Base-by-base conservation (phyloP, 2,888 invertebrate species). In the Cheilosia grossa region DNA sequence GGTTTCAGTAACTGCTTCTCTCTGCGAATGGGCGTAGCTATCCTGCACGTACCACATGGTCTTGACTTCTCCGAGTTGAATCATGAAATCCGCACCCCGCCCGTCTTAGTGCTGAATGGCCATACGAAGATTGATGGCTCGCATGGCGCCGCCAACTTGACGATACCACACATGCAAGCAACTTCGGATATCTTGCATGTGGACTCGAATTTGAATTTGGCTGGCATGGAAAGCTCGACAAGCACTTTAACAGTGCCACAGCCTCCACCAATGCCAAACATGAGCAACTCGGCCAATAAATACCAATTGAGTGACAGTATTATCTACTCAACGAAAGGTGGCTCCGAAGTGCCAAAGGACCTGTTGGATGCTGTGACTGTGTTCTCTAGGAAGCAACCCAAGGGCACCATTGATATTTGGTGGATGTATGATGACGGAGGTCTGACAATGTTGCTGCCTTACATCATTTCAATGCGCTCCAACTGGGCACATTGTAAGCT, bases 361-460 rank as follows among this genome's bases (percentile, higher is more conserved):
- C 93, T 96, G 64, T 92, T 96, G 6, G 93, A 95, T 73, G 95
- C 94, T 66, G 94, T 96, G 92, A 94, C 95, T 15, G 92, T 96
- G 86, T 97, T 97, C 91, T 95, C 95, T 86, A 94, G 93, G 86
- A 97, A 97, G 90, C 94, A 97, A 92, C 94, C 94, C 72, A 94
- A 95, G 82, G 97, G 98, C 13, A 95, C 95, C 0, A 95, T 98
- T 53, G 98, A 98, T 92, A 98, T 98, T 56, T 98, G 98, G 97
- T 99, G 98, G 98, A 92, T 98, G 88, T 98, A 98, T 91, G 98
- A 98, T 91, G 98, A 97, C 91, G 97, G 97, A 89, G 97, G 97
- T 66, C 93, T 97, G 53, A 97, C 97, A 2, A 95, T 97, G 91
- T 93, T 97, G 80, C 91, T 97, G 88, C 97, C 97, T 0, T 97